phyloP scores from a whole-genome alignment of 2,113 vertebrate genomes.

The Charadrius vociferus region DNA sequence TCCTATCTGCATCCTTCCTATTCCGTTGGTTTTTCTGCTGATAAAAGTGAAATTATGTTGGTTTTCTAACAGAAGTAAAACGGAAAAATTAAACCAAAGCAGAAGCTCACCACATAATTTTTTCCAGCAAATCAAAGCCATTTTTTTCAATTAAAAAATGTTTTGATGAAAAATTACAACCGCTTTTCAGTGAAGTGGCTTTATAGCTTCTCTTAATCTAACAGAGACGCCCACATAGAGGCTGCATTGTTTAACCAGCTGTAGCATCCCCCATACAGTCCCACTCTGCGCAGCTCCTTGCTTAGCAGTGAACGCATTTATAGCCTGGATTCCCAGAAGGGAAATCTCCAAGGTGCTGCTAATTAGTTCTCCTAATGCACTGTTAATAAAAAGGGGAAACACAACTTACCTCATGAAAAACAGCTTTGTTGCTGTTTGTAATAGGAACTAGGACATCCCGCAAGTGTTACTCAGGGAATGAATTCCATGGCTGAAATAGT shows the following conservation, averaged over 20 bases:
- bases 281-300: background rate
- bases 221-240: background rate
- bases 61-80: slow-evolving; percentile 20
- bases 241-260: slow-evolving; percentile 32
- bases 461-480: background rate
- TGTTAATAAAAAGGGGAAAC: slow-evolving; percentile 31
- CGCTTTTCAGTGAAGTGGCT: slow-evolving; percentile 11
- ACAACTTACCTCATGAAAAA: background rate
- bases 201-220: slow-evolving; percentile 32
- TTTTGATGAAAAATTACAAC: slow-evolving; percentile 54
- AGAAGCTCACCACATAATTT: background rate
- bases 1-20: background rate
- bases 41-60: slow-evolving; percentile 36
- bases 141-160: slow-evolving; percentile 18
- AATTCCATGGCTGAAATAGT: background rate
- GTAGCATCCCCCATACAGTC: background rate
- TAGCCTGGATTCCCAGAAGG: slow-evolving; percentile 17
- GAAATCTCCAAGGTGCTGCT: background rate
- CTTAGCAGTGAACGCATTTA: slow-evolving; percentile 1
- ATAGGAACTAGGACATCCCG: background rate
- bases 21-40: background rate
- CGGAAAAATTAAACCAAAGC: background rate
- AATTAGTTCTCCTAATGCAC: slow-evolving; percentile 25
- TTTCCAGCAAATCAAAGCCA: slow-evolving; percentile 1
- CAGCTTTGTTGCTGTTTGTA: background rate